A percentile compares a stretch with the other conserved stretches of the same genome.
Evolutionary conservation across 2,797 vertebrate species (phyloP).

Genomic region (Acomys russatus): DNA sequence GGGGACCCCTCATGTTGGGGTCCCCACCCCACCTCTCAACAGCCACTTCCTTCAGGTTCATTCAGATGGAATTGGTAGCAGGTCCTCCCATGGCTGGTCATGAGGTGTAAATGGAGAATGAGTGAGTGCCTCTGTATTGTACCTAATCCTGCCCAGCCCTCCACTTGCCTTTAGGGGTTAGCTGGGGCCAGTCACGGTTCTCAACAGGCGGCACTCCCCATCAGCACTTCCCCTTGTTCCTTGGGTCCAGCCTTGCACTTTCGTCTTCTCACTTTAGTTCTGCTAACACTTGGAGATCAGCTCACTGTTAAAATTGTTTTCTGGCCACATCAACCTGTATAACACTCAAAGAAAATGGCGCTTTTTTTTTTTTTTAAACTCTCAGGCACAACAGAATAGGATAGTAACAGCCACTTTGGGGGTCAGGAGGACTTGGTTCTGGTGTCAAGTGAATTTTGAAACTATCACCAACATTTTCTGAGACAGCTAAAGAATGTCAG

Average conservation of each 20-base stretch:
- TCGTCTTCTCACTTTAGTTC: neutral
- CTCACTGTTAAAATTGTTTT: neutral
- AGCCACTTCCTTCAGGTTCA: neutral
- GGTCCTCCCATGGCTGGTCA: neutral
- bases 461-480: neutral
- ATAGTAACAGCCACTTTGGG: neutral
- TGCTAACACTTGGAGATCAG: neutral
- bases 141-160: neutral
- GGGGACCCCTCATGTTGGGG: neutral
- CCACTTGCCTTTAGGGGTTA: neutral
- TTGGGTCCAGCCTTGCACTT: fast-evolving
- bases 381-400: neutral
- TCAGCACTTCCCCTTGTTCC: neutral
- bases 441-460: neutral
- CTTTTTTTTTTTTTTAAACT: neutral
- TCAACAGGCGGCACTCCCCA: neutral
- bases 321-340: too few relatives aligned
- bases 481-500: neutral
- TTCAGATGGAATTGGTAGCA: neutral
- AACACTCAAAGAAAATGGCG: neutral
- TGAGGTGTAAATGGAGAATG: neutral
- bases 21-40: neutral
- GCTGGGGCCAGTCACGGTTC: neutral
- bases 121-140: neutral
- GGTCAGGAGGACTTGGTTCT: neutral